Base-by-base conservation (phyloP, 2,888 invertebrate species). In the Germaria angustata region DNA sequence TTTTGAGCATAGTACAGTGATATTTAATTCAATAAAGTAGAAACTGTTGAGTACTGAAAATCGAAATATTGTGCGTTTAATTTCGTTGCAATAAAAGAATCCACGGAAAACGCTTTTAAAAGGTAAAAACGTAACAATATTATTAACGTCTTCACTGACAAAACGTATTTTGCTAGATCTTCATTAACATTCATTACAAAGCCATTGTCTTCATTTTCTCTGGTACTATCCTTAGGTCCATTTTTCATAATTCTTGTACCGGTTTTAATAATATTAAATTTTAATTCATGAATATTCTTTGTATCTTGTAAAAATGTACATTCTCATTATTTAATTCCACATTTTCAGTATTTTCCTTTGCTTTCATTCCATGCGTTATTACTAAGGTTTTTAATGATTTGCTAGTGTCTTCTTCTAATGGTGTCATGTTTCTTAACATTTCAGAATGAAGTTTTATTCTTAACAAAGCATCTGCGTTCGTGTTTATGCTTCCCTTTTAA, bases 121-220 rank as follows among this genome's bases (percentile, higher is more conserved):
- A n/a, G n/a, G n/a, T n/a, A n/a, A n/a, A n/a, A n/a, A n/a, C n/a
- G n/a, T n/a, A n/a, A n/a, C n/a, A n/a, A n/a, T 5, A 28, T 69
- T 20, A 68, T 69, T 55, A 69, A 69, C 13, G 55, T 69, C 53
- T 69, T 41, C 41, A 55, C 55, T 8, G 22, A 46, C 71, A 71
- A 71, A 71, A 71, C 71, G 71, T 46, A 69, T 69, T 69, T 69
- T 57, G 69, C 55, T 69, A 57, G 55, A 69, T 57, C 57, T 15
- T 55, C 24, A 69, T 44, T 11, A 71, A 46, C 5, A 71, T 71
- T 71, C 32, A 57, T 46, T 13, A 57, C 71, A 57, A 71, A 66
- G 34, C 15, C 17, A 53, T 68, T 68, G 32, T 55, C 8, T 22
- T 20, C 44, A 13, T 7, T 6, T 15, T 55, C 69, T 69, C 41